Percentiles rank a stretch among this genome's conserved stretches.
Evolutionary conservation across 2,888 invertebrate genomes (phyloP).

Genomic region (Bombylius discolor): DNA sequence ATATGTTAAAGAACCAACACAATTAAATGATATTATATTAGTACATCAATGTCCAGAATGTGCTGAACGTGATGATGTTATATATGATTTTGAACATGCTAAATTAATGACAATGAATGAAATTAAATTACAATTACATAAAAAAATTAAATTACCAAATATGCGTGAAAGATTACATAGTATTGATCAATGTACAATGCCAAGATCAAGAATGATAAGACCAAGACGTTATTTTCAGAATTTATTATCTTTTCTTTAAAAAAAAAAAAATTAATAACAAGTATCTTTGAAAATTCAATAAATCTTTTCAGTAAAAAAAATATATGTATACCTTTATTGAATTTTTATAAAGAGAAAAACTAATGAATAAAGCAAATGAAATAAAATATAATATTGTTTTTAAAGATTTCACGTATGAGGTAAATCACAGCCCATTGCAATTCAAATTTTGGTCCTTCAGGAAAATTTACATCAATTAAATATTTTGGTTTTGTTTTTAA

Average conservation of each 20-base stretch:
- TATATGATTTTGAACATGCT: conserved; percentile 28
- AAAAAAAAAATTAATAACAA: no score
- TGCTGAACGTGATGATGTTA: conserved; percentile 32
- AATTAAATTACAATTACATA: conserved; percentile 26
- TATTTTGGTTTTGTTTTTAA: no score
- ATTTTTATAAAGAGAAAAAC: no score
- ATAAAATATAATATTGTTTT: no score
- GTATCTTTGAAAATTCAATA: no score
- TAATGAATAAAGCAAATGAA: no score
- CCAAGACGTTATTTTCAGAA: neutral
- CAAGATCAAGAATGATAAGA: conserved; percentile 24
- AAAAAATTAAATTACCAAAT: conserved; percentile 32
- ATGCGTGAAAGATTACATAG: conserved; percentile 35
- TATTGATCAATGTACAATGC: conserved; percentile 32
- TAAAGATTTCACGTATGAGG: no score
- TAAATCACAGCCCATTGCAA: no score
- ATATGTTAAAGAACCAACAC: conserved; percentile 27
- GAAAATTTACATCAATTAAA: no score
- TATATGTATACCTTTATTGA: no score
- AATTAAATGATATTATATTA: conserved; percentile 39
- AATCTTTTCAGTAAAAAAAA: no score
- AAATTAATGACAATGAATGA: conserved; percentile 12
- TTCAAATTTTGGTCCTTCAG: no score
- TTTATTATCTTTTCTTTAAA: neutral
- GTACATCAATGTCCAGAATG: conserved; percentile 36